Base-by-base conservation (phyloP, 2,888 invertebrate genomes). In the Aphodius sticticus region DNA sequence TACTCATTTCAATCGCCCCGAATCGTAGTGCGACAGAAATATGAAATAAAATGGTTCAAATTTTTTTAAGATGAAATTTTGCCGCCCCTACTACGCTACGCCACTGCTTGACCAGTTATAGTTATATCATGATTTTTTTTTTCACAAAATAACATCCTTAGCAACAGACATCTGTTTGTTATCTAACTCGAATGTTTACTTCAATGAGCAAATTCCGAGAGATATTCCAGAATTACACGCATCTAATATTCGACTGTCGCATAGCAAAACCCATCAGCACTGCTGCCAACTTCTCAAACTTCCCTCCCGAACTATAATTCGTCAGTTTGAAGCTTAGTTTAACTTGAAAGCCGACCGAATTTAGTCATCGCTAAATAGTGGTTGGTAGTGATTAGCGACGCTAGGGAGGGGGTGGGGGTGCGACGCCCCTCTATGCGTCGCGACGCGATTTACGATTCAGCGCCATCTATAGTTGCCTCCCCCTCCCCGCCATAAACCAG, bases 281-380 rank as follows among this genome's bases (percentile, higher is more conserved):
- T 69, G 38, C 77, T 14, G 71, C n/a, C 70, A 74, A 77, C 9
- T 69, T 36, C 12, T 53, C 71, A 71, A 77, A 74, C 79, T 79
- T 71, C 72, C 79, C 16, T 72, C 70, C 12, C 9, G 9, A 79
- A 79, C 69, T 78, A 76, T 80, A 81, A 81, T 82, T 82, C 81
- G 80, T 80, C 80, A 81, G 81, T 79, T 81, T 81, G 77, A 81
- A 79, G 81, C 80, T 78, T 77, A 78, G 79, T 82, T 82, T 80
- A 81, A 81, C 81, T 82, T 80, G 81, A 82, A 82, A 82, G 81
- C 82, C 81, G 80, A 76, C 75, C 77, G 80, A 81, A 81, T 78
- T 81, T 53, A 53, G 53, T 81, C 79, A 78, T 77, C 81, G 81
- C 79, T 80, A 81, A 81, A 78, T 81, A 79, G 80, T 79, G 81